Evolutionary conservation across 1,140 invertebrate species (phyloP).

Genomic region (Apolygus lucorum): DNA sequence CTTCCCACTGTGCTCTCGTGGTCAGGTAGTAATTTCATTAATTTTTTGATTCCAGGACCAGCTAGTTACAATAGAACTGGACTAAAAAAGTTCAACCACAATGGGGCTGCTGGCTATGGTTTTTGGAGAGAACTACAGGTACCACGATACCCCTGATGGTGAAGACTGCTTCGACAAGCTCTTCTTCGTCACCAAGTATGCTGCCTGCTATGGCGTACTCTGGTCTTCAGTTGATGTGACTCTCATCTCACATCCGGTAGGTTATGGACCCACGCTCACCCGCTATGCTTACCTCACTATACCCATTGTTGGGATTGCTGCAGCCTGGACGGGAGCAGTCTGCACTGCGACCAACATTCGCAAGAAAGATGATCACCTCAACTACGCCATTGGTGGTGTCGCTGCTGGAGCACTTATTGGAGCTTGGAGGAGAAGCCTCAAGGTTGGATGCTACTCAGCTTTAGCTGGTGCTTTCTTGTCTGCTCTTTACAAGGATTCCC

Average conservation of each 20-base stretch:
- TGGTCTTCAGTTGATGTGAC: constrained; percentile 48
- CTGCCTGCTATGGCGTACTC: constrained; percentile 42
- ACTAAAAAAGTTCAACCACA: no score
- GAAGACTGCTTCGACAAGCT: constrained; percentile 54
- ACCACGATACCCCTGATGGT: constrained; percentile 63
- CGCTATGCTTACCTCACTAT: constrained; percentile 43
- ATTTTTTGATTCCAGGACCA: no score
- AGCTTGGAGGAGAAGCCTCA: constrained; percentile 42
- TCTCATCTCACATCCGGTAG: constrained; percentile 48
- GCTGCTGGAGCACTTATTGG: constrained; percentile 48
- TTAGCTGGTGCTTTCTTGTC: constrained; percentile 41
- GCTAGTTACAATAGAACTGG: no score
- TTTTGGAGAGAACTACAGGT: constrained; percentile 39
- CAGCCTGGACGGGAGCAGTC: constrained; percentile 51
- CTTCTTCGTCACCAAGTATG: constrained; percentile 49
- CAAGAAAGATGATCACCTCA: constrained; percentile 51
- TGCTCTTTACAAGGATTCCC: constrained; percentile 48
- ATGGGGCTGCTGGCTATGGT: background rate
- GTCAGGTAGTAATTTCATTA: no score
- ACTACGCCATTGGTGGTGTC: constrained; percentile 44
- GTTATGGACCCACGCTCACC: constrained; percentile 42
- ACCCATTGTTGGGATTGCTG: constrained; percentile 41
- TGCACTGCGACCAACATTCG: constrained; percentile 49
- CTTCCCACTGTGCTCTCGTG: no score
- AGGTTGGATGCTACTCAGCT: constrained; percentile 35